Evolutionary conservation across 1,140 invertebrate genomes (phyloP), one percentile per base, ranked within the genome.

Genomic region (Amphibalanus amphitrite): DNA sequence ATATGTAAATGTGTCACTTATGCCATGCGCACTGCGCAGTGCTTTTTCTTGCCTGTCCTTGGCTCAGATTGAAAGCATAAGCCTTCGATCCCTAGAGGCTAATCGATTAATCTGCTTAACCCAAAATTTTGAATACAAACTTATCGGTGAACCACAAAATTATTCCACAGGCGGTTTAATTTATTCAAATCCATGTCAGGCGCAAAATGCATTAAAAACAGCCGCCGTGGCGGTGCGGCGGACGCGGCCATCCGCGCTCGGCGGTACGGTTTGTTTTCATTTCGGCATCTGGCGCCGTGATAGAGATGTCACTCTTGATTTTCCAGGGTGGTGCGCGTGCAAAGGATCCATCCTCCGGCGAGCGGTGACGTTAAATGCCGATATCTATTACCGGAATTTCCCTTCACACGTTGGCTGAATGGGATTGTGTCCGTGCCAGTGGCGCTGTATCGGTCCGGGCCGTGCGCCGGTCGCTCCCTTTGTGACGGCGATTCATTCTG

Each of bases 371-470:
- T 59, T 59, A 59, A 59, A 59, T 59, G 20, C 47, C 47, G 47
- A 59, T 59, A 59, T 59, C 47, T 59, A 59, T 59, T 59, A 59
- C 47, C 47, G 47, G 47, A 59, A 59, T 59, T 59, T 59, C 47
- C 47, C 47, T 59, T 59, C 47, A 59, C 47, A 59, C 47, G 47
- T 59, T 20, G 47, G 13, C 47, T 59, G 47, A 59, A 59, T 59
- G 47, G 47, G 47, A 59, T 59, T 59, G 47, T 59, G 47, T 59
- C 17, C 47, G 47, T 59, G 47, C 47, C 47, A 59, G 47, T 59
- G 47, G 1, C 47, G 10, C 47, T 59, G 47, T 59, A 59, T 59
- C 47, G 47, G 10, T 1, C 13, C 6, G 13, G 13, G 47, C 47
- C 47, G 13, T 8, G 47, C 47, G 6, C 6, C 47, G 6, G 47